Conservation (phyloP, 2,113 vertebrate genomes). For the Macquaria australasica region DNA sequence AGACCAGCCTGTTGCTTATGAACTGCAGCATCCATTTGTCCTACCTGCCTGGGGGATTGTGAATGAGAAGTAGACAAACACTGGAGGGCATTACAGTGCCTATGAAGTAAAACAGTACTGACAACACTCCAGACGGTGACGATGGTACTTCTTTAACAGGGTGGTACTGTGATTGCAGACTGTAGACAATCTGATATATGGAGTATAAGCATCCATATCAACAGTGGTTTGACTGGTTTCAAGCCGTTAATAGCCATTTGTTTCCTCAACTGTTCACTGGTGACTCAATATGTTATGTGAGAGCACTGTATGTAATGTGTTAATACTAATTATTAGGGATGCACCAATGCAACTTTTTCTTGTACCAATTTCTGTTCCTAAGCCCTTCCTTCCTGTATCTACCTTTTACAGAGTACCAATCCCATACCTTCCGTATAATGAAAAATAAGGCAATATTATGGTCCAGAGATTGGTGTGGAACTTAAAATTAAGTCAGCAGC, state of each 20-base stretch:
- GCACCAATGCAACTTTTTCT: not conserved
- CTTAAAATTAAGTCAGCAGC: not conserved
- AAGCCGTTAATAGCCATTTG: slow-evolving; percentile 16
- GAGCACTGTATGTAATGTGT: not conserved
- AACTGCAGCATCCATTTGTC: not conserved
- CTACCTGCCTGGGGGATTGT: slow-evolving; percentile 1
- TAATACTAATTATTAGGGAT: not conserved
- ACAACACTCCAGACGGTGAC: slow-evolving; percentile 12
- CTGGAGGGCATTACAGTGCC: not conserved
- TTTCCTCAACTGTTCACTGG: not conserved
- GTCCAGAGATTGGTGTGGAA: not conserved
- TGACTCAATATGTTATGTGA: not conserved
- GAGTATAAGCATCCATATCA: not conserved
- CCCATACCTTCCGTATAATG: not conserved
- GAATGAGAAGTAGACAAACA: slow-evolving; percentile 19
- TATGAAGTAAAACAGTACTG: slow-evolving; percentile 13
- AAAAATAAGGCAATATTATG: not conserved
- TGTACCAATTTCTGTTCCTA: not conserved
- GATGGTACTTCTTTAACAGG: not conserved
- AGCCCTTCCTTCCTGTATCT: not conserved
- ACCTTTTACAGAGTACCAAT: not conserved
- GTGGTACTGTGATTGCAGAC: slow-evolving; percentile 9
- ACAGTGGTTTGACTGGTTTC: slow-evolving; percentile 16
- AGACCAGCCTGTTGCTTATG: not conserved
- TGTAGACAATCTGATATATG: not conserved